Conservation (phyloP, 2,888 invertebrate genomes). For the Aspidapion aeneum region DNA sequence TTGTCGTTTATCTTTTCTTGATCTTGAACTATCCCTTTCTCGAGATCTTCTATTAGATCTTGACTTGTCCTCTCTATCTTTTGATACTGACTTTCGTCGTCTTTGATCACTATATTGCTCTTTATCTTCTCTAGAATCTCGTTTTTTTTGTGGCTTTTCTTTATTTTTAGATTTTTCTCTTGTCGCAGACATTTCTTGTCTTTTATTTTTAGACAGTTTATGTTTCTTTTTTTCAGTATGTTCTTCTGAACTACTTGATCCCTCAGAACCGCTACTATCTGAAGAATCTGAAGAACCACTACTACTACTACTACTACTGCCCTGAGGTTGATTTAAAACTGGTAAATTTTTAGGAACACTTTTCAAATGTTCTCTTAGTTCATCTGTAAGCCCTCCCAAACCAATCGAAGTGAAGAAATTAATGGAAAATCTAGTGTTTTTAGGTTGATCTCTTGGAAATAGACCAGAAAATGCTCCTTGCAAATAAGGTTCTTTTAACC, state of each 20-base stretch:
- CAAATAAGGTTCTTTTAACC: slow-evolving; percentile 86
- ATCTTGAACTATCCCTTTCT: slow-evolving; percentile 14
- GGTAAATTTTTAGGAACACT: slow-evolving; percentile 33
- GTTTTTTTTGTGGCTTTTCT: background rate
- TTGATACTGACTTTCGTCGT: slow-evolving; percentile 1
- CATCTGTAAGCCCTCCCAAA: slow-evolving; percentile 93
- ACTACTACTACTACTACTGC: slow-evolving; percentile 14
- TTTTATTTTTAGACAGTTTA: background rate
- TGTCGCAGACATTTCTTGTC: background rate
- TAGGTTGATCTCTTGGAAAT: slow-evolving; percentile 93
- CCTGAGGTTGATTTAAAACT: slow-evolving; percentile 21
- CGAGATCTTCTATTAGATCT: slow-evolving; percentile 4
- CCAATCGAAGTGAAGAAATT: slow-evolving; percentile 98
- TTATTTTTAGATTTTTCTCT: slow-evolving; percentile 5
- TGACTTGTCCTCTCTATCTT: slow-evolving; percentile 1
- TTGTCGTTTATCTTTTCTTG: slow-evolving; percentile 12
- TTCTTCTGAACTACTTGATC: slow-evolving; percentile 30
- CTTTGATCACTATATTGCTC: slow-evolving; percentile 4
- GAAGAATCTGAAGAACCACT: slow-evolving; percentile 13
- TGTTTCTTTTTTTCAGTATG: background rate
- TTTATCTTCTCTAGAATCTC: slow-evolving; percentile 18
- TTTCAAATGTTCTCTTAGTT: slow-evolving; percentile 46
- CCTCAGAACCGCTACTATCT: slow-evolving; percentile 10
- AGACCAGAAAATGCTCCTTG: slow-evolving; percentile 84
- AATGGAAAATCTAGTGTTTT: slow-evolving; percentile 95